phyloP scores from a whole-genome alignment of 2,113 vertebrate genomes.

The Oreochromis spilurus region DNA sequence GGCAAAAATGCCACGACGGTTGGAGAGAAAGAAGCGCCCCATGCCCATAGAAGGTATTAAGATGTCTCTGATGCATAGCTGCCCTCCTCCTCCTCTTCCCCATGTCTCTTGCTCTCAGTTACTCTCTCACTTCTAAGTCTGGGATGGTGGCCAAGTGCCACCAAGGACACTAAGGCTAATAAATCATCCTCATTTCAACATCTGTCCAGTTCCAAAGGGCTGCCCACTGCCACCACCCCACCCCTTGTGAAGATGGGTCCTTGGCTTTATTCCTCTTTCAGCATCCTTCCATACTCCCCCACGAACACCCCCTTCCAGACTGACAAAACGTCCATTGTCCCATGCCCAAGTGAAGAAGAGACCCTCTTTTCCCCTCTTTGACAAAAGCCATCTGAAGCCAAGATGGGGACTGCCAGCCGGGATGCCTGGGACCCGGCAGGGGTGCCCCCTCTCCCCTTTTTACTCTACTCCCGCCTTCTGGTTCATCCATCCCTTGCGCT shows the following conservation, averaged over 20 bases:
- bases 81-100: constrained; percentile 59
- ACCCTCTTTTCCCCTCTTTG: constrained; percentile 77
- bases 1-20: constrained; percentile 76
- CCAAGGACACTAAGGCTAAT: constrained; percentile 84
- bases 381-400: constrained; percentile 91
- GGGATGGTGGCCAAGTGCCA: constrained; percentile 93
- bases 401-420: constrained; percentile 83
- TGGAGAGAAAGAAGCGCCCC: constrained; percentile 60
- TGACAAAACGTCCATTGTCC: constrained; percentile 94
- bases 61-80: constrained; percentile 73
- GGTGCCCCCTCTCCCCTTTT: constrained; percentile 75
- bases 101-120: constrained; percentile 59
- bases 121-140: constrained; percentile 75
- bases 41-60: constrained; percentile 80
- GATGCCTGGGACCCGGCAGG: constrained; percentile 84
- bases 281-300: constrained; percentile 72
- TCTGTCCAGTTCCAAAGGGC: constrained; percentile 83
- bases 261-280: constrained; percentile 69
- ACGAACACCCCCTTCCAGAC: constrained; percentile 63
- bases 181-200: constrained; percentile 91
- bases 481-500: constrained; percentile 57
- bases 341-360: constrained; percentile 87
- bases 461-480: constrained; percentile 57
- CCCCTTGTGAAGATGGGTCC: constrained; percentile 78
- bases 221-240: constrained; percentile 60